Conservation (phyloP, 2,888 invertebrate species). For the Harpagoxenus sublaevis region DNA sequence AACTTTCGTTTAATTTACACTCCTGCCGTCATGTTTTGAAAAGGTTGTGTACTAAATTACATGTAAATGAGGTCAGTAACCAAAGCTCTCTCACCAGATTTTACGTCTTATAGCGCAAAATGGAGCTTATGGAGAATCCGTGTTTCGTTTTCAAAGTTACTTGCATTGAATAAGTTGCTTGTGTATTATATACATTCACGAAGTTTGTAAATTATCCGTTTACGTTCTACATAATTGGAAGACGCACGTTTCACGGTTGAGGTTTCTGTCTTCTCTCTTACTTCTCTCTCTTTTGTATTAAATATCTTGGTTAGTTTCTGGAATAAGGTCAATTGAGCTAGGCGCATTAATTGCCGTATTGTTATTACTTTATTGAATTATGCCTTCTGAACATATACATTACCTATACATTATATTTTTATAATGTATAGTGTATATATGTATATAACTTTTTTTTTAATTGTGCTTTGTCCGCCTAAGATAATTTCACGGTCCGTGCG, state of each 20-base stretch:
- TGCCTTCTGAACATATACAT: not conserved
- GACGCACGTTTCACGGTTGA: not conserved
- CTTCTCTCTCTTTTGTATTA: not conserved
- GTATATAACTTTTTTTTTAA: not conserved
- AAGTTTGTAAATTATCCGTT: slow-evolving; percentile 28
- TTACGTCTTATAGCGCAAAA: slow-evolving; percentile 9
- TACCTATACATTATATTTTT: not conserved
- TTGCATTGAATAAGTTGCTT: slow-evolving; percentile 46
- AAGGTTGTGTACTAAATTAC: slow-evolving; percentile 39
- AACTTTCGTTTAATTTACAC: slow-evolving; percentile 46
- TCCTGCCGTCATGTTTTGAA: slow-evolving; percentile 8
- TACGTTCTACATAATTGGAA: slow-evolving; percentile 29
- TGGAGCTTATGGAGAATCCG: not conserved
- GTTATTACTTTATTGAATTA: not conserved
- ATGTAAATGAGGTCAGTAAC: slow-evolving; percentile 32
- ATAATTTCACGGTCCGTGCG: not conserved
- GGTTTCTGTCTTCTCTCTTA: not conserved
- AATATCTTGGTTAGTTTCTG: not conserved
- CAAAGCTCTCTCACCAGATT: slow-evolving; percentile 10
- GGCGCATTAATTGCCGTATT: not conserved
- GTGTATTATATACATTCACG: not conserved
- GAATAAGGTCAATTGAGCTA: not conserved
- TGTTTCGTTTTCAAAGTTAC: slow-evolving; percentile 28
- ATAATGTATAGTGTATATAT: too few species aligned
- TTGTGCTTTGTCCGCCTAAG: not conserved